Evolutionary conservation across 2,113 vertebrate genomes (phyloP).

Genomic region (Cryptomyrus ogoouensis): DNA sequence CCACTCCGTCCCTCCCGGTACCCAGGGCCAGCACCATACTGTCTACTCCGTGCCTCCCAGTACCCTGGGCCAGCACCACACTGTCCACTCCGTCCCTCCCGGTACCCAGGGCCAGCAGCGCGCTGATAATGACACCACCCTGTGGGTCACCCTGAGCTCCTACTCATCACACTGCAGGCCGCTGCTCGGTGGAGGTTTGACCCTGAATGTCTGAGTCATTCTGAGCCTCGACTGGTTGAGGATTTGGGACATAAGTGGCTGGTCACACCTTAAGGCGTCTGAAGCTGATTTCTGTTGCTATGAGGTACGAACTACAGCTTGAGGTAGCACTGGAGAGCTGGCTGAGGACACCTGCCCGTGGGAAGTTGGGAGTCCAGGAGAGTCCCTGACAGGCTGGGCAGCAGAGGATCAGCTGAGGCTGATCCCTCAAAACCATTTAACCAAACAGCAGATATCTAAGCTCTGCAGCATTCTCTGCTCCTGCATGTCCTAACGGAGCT

Average conservation of each 20-base stretch:
- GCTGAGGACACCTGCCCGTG: background rate
- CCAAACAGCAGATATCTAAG: background rate
- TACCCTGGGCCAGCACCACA: too few relatives aligned
- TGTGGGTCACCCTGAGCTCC: background rate
- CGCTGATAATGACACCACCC: background rate
- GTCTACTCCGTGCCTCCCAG: too few relatives aligned
- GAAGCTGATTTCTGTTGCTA: background rate
- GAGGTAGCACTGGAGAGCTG: background rate
- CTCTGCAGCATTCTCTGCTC: background rate
- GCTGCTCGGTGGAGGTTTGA: background rate
- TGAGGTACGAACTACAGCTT: background rate
- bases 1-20: too few relatives aligned
- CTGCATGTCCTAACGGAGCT: background rate
- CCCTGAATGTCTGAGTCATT: background rate
- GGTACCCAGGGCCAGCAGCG: too few relatives aligned
- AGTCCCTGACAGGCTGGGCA: background rate
- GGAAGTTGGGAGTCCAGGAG: background rate
- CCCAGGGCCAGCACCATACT: too few relatives aligned
- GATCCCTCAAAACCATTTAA: background rate
- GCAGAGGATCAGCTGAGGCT: background rate
- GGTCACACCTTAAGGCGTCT: background rate
- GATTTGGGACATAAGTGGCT: background rate
- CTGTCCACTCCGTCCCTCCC: too few relatives aligned
- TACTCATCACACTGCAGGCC: background rate
- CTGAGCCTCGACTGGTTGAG: background rate